A percentile compares a stretch with the other conserved stretches of the same genome.
Evolutionary conservation across 2,797 vertebrate species (phyloP).

Genomic region (Sebastes melanostomus): DNA sequence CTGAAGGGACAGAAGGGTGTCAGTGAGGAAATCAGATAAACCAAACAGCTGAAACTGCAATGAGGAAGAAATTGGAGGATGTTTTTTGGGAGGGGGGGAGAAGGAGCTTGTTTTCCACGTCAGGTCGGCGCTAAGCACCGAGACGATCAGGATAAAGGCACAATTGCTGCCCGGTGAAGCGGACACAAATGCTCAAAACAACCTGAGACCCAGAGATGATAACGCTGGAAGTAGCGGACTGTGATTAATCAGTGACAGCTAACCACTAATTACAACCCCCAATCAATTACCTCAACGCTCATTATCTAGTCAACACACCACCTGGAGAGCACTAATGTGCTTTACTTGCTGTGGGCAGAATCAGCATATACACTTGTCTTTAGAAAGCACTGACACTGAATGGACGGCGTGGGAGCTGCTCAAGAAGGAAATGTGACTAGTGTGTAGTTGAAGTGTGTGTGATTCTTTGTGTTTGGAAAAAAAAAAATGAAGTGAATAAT

Average conservation of each 20-base stretch:
- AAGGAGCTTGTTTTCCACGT: neutral
- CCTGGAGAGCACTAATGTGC: slow-evolving; percentile 71
- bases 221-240: slow-evolving; percentile 58
- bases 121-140: slow-evolving; percentile 28
- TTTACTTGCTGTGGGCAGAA: slow-evolving; percentile 62
- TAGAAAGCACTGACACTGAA: slow-evolving; percentile 27
- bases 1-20: slow-evolving; percentile 16
- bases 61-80: slow-evolving; percentile 9
- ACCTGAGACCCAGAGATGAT: slow-evolving; percentile 53
- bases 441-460: neutral
- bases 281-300: slow-evolving; percentile 76
- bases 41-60: slow-evolving; percentile 19
- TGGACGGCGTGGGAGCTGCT: neutral
- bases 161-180: slow-evolving; percentile 42
- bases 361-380: slow-evolving; percentile 38
- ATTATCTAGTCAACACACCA: slow-evolving; percentile 78
- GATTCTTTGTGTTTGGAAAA: neutral
- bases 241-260: slow-evolving; percentile 81
- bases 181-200: slow-evolving; percentile 50
- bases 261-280: slow-evolving; percentile 79
- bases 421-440: neutral
- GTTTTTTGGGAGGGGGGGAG: neutral
- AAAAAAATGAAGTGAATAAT: slow-evolving; percentile 19
- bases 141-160: slow-evolving; percentile 32
- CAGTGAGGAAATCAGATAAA: slow-evolving; percentile 27